Conservation (phyloP, 2,888 invertebrate genomes). For the Ryuthela nishihirai region DNA sequence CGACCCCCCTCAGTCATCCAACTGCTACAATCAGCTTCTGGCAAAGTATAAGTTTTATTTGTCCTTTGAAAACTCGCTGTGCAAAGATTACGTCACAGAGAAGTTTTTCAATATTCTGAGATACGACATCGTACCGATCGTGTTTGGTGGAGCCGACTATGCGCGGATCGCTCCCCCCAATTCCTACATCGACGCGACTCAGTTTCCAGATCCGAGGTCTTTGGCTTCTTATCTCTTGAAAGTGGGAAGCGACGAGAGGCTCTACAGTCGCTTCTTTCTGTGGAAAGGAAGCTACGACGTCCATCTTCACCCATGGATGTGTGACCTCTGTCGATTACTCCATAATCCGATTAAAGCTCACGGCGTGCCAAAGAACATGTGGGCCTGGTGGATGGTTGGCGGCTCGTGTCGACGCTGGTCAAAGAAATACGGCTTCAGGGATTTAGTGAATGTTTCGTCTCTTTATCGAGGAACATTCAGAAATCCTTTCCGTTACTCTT, state of each 20-base stretch:
- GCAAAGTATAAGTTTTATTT: slow-evolving; percentile 46
- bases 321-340: slow-evolving; percentile 22
- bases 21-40: slow-evolving; percentile 24
- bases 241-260: slow-evolving; percentile 4
- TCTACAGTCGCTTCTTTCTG: slow-evolving; percentile 22
- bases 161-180: slow-evolving; percentile 43
- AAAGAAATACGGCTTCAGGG: slow-evolving; percentile 14
- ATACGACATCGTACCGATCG: slow-evolving; percentile 45
- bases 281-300: slow-evolving; percentile 28
- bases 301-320: slow-evolving; percentile 36
- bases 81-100: slow-evolving; percentile 47
- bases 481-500: too few species aligned
- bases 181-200: slow-evolving; percentile 47
- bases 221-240: slow-evolving; percentile 44
- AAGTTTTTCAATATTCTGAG: slow-evolving; percentile 44
- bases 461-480: too few species aligned
- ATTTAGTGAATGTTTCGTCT: not conserved
- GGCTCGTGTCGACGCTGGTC: slow-evolving; percentile 24
- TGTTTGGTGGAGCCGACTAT: slow-evolving; percentile 46
- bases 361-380: slow-evolving; percentile 9
- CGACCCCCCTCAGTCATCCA: slow-evolving; percentile 15
- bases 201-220: slow-evolving; percentile 44
- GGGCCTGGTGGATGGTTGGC: slow-evolving; percentile 20
- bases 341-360: not conserved
- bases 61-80: slow-evolving; percentile 47